Percentiles rank a stretch among this genome's conserved stretches.
Conservation (phyloP, 2,888 invertebrate genomes). For the Tetragonisca angustula region DNA sequence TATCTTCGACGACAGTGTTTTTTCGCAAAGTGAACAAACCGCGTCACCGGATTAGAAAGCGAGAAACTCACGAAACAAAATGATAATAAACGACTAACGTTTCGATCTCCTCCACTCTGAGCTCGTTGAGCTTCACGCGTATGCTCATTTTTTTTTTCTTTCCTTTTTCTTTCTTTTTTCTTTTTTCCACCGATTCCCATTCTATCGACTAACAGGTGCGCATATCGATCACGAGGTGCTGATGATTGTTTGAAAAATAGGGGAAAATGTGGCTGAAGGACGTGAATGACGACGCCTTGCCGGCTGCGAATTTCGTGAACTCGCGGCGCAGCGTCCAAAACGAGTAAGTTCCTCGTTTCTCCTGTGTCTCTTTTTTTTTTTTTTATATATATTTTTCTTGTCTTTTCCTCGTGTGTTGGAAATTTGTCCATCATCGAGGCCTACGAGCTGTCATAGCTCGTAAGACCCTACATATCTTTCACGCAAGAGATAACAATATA, state of each 20-base stretch:
- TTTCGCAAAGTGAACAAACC: background rate
- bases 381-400: too few species aligned
- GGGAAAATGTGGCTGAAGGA: constrained; percentile 75
- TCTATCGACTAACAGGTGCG: constrained; percentile 49
- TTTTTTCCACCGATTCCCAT: constrained; percentile 13
- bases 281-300: constrained; percentile 64
- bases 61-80: background rate
- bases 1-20: background rate
- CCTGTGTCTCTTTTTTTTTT: too few species aligned
- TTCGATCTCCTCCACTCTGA: constrained; percentile 7
- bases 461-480: background rate
- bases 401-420: constrained; percentile 23
- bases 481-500: background rate
- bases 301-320: constrained; percentile 67
- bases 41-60: background rate
- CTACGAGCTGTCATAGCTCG: background rate
- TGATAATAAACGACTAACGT: background rate
- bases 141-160: background rate
- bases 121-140: constrained; percentile 7
- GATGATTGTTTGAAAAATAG: constrained; percentile 59
- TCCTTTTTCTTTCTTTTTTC: too few species aligned
- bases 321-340: constrained; percentile 72
- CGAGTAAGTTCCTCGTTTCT: constrained; percentile 74
- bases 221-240: constrained; percentile 44
- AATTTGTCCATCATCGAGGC: background rate